Evolutionary conservation across 2,113 vertebrate species (phyloP), one percentile per base, ranked within the genome.

Genomic region (Lanius ludovicianus): DNA sequence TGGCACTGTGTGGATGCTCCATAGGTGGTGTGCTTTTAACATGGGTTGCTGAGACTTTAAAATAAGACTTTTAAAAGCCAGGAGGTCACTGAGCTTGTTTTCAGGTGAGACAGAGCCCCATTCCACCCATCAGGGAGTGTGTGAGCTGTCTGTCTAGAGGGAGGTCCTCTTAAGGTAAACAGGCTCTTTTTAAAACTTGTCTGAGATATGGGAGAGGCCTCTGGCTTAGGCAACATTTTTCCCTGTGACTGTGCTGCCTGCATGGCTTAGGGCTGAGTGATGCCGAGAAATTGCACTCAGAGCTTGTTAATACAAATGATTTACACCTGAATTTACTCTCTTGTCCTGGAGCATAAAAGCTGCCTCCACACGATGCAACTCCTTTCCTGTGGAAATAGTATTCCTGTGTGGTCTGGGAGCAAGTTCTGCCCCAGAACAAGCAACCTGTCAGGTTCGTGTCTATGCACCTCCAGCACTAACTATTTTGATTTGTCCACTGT

Each of bases 271-370:
- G 92, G 96, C 79, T 77, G 67, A 86, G 31, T 50, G 85, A 46
- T 1, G 27, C 76, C 10, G 15, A 91, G 94, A 91, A 92, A 60
- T 64, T 59, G 56, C 80, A 53, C 49, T 56, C 44, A 9, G 84
- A 80, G 84, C 83, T 93, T 89, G 83, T 93, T 89, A 67, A 44
- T 89, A 93, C 80, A 89, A 94, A 95, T 88, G n/a, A 65, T 90
- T 95, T 96, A 88, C 79, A 92, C 85, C 68, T 88, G 90, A 90
- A 41, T 94, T 92, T 67, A 62, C 79, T 92, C 63, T 73, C 75
- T 79, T 93, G 94, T 92, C 90, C 90, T 59, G 83, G 35, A 94
- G 92, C 55, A 1, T 71, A 42, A 96, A 76, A 92, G 35, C n/a
- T 89, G 77, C 42, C 81, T 91, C 56, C n/a, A 20, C 37, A 39